Evolutionary conservation across 2,113 vertebrate species (phyloP).

Genomic region (Nibea coibor): DNA sequence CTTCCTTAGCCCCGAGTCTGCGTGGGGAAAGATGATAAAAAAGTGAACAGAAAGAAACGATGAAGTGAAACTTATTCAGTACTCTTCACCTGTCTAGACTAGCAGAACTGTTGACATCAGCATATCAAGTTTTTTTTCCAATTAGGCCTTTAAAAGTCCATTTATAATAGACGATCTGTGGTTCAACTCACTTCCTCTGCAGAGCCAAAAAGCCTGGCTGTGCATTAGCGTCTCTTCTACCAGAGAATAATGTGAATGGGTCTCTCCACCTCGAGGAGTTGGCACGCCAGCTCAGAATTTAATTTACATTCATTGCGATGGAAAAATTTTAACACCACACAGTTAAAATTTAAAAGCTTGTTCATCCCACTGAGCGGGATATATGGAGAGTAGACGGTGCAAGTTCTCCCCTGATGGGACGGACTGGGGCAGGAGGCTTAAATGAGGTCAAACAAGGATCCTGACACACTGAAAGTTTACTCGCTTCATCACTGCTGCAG

Average conservation of each 20-base stretch:
- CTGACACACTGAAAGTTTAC: slow-evolving; percentile 10
- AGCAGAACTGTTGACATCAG: slow-evolving; percentile 18
- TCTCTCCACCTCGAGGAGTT: slow-evolving; percentile 14
- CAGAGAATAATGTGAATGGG: slow-evolving; percentile 10
- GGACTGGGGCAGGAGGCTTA: slow-evolving; percentile 18
- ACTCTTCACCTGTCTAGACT: background rate
- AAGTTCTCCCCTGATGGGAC: slow-evolving; percentile 6
- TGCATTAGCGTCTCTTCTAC: slow-evolving; percentile 28
- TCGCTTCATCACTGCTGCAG: slow-evolving; percentile 37
- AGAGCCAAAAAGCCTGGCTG: slow-evolving; percentile 16
- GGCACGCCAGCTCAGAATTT: slow-evolving; percentile 9
- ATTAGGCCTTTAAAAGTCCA: background rate
- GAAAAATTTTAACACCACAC: slow-evolving; percentile 38
- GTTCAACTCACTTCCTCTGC: background rate
- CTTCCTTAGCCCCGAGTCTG: slow-evolving; percentile 90
- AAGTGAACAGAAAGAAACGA: slow-evolving; percentile 20
- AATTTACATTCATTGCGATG: slow-evolving; percentile 29
- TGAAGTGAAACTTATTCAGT: slow-evolving; percentile 2
- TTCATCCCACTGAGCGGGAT: slow-evolving; percentile 27
- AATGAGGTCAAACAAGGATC: slow-evolving; percentile 54
- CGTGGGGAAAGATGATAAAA: background rate
- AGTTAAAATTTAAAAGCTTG: slow-evolving; percentile 26
- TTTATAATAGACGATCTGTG: background rate
- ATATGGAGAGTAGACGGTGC: background rate
- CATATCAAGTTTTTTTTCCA: slow-evolving; percentile 3